Evolutionary conservation across 2,888 invertebrate species (phyloP).

Genomic region (Bombylius discolor): DNA sequence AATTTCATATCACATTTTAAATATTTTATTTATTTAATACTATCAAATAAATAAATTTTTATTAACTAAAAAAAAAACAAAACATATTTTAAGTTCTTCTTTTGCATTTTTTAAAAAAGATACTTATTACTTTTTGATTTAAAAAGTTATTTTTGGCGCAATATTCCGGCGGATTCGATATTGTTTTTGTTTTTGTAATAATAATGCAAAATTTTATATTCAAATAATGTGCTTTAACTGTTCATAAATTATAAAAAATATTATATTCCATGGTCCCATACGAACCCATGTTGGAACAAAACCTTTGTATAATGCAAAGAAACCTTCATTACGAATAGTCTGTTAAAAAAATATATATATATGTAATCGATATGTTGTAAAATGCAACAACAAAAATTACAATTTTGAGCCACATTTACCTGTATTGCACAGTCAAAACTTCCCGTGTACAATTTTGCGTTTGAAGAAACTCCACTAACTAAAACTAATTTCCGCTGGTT

Average conservation of each 20-base stretch:
- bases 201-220: background rate
- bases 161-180: no score
- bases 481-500: slow-evolving; percentile 62
- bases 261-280: slow-evolving; percentile 95
- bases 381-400: background rate
- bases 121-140: no score
- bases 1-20: no score
- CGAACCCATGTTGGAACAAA: slow-evolving; percentile 91
- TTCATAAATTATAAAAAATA: slow-evolving; percentile 89
- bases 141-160: no score
- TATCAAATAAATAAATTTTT: no score
- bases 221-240: slow-evolving; percentile 67
- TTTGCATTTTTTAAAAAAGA: no score
- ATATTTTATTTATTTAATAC: no score
- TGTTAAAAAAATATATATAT: slow-evolving; percentile 21
- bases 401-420: slow-evolving; percentile 37
- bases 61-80: no score
- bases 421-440: slow-evolving; percentile 70
- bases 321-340: slow-evolving; percentile 79
- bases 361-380: background rate
- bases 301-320: slow-evolving; percentile 82
- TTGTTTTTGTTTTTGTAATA: no score
- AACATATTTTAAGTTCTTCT: no score
- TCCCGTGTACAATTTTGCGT: slow-evolving; percentile 54
- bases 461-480: slow-evolving; percentile 32